Conservation (phyloP, 2,888 invertebrate species). For the Aphrophora alni region DNA sequence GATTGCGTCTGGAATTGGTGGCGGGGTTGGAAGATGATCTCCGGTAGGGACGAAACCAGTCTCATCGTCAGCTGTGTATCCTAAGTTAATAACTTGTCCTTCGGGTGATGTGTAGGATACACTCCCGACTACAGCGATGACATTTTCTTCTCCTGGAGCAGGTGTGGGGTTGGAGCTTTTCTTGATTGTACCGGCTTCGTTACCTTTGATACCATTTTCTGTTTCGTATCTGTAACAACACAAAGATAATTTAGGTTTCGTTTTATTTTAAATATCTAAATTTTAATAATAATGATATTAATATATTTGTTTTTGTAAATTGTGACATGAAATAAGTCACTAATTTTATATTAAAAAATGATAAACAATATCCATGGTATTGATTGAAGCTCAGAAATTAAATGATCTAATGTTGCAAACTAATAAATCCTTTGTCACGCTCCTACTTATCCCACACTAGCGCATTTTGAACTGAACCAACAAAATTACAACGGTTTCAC, state of each 20-base stretch:
- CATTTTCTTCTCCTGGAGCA: conserved; percentile 66
- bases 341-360: too few species aligned
- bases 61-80: conserved; percentile 73
- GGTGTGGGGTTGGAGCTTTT: conserved; percentile 63
- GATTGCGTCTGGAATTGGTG: conserved; percentile 79
- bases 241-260: background rate
- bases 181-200: conserved; percentile 67
- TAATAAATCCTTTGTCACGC: too few species aligned
- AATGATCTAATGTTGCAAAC: too few species aligned
- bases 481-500: too few species aligned
- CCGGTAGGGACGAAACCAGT: conserved; percentile 63
- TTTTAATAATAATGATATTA: too few species aligned
- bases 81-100: conserved; percentile 67
- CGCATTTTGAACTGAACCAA: too few species aligned
- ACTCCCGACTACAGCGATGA: conserved; percentile 61
- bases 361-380: too few species aligned
- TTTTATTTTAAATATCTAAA: too few species aligned
- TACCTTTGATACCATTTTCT: conserved; percentile 64
- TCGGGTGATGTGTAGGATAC: conserved; percentile 72
- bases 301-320: too few species aligned
- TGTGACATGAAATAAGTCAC: too few species aligned
- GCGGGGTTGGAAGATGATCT: conserved; percentile 79
- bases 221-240: conserved; percentile 61
- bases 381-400: too few species aligned
- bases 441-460: too few species aligned